These are phyloP conservation scores for Rhopalosiphum nymphaeae DNA, from an alignment of 2,888 invertebrate species.

Conservation along the genomic window DNA sequence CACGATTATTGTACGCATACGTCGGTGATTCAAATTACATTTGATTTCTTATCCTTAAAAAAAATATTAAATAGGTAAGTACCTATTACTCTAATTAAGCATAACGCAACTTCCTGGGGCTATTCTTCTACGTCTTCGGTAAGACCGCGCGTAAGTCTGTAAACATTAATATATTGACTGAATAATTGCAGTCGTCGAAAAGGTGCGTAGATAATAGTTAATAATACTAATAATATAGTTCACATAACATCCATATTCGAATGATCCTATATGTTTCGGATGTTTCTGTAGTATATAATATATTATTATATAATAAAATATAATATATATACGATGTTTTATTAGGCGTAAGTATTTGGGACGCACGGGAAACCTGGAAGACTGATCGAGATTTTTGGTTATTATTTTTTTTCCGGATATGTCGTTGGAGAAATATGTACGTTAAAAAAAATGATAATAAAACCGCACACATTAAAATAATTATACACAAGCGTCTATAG, in stretches of 20 bases:
- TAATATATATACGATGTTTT: neutral
- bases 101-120: neutral
- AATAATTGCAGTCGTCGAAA: neutral
- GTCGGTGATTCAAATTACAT: neutral
- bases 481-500: neutral
- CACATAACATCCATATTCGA: neutral
- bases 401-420: neutral
- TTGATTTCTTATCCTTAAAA: neutral
- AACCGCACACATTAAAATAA: neutral
- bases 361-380: neutral
- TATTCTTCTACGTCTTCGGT: neutral
- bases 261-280: neutral
- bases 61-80: neutral
- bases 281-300: neutral
- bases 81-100: neutral
- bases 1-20: neutral
- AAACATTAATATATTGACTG: neutral
- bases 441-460: slow-evolving; percentile 3
- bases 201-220: neutral
- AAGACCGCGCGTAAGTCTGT: neutral
- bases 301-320: neutral
- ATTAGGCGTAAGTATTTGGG: neutral
- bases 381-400: neutral
- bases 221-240: neutral
- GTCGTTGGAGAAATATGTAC: neutral